Evolutionary conservation across 2,888 invertebrate species (phyloP), one percentile per base, ranked within the genome.

Genomic region (Reticulitermes lucifugus): DNA sequence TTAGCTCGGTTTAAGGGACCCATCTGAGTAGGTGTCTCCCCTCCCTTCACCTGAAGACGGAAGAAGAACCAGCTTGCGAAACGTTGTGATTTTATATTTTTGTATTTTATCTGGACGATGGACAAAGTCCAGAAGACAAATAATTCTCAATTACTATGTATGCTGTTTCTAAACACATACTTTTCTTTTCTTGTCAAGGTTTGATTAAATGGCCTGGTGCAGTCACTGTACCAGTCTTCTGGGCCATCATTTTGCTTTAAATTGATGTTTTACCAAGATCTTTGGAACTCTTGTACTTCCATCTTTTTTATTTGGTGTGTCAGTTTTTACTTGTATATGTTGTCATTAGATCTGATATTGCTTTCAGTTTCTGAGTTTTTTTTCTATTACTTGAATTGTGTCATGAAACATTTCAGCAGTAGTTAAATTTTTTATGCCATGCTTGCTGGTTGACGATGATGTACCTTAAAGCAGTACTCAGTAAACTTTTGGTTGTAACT

Each of bases 111-210:
- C 25, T 25, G 25, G 25, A 25, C 25, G 0, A 25, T 25, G 25
- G 25, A 25, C 25, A 25, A 25, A 25, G 25, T 25, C 25, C 25
- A 25, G 25, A 25, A 25, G 25, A 25, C 25, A 25, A 25, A 0
- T 25, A 25, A 25, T 25, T 25, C 25, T 25, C 25, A 25, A 25
- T 25, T 12, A 65, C n/a, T 65, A 12, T 3, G 35, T 21, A n/a
- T 46, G 10, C 25, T 79, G n/a, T 46, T 41, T 43, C 65, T 70
- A 70, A 70, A 46, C 21, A n/a, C 35, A 14, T 71, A n/a, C 35
- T 71, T 29, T 83, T 75, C 73, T 83, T 83, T 51, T 73, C 73
- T 35, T 83, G 46, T 81, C 22, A 81, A 65, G 81, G 81, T 65
- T 81, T 60, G 65, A 65, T 41, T 41, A 81, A 81, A 41, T 35